phyloP scores from a whole-genome alignment of 1,140 invertebrate genomes.

The Aradophagus sp. region DNA sequence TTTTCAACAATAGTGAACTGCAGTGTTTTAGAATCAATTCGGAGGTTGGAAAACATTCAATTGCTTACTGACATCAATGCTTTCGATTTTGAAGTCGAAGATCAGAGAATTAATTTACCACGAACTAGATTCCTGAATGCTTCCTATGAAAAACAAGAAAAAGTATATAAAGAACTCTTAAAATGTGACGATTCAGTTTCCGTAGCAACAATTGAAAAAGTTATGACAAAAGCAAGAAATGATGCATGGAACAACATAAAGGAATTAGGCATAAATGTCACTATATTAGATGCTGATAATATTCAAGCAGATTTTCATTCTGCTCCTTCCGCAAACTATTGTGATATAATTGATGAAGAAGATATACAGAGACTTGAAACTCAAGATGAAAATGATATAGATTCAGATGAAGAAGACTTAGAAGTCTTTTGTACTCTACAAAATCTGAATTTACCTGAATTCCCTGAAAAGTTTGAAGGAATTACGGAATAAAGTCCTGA shows the following conservation, averaged over 20 bases:
- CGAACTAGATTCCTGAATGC: conserved; percentile 35
- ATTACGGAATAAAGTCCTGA: not conserved
- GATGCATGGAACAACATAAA: conserved; percentile 23
- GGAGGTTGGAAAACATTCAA: too few species aligned
- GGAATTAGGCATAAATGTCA: conserved; percentile 6
- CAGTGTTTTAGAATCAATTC: too few species aligned
- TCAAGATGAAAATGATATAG: conserved; percentile 1
- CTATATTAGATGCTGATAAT: not conserved
- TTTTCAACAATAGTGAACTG: too few species aligned
- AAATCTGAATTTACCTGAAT: conserved; percentile 1
- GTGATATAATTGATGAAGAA: conserved; percentile 3
- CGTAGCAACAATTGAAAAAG: conserved; percentile 12
- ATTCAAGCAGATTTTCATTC: conserved; percentile 15
- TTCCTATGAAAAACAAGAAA: too few species aligned
- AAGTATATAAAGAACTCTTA: conserved; percentile 5
- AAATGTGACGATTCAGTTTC: conserved; percentile 22
- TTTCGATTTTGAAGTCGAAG: not conserved
- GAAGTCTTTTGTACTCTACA: not conserved
- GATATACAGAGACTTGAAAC: not conserved
- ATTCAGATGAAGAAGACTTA: conserved; percentile 8
- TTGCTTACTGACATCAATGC: too few species aligned
- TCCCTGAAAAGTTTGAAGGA: not conserved
- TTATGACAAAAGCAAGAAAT: conserved; percentile 9
- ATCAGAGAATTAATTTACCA: conserved; percentile 17
- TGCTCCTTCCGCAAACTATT: not conserved